These are phyloP conservation scores for Phalacrocorax pelagicus DNA, from an alignment of 2,113 vertebrate species.

Conservation along the genomic window DNA sequence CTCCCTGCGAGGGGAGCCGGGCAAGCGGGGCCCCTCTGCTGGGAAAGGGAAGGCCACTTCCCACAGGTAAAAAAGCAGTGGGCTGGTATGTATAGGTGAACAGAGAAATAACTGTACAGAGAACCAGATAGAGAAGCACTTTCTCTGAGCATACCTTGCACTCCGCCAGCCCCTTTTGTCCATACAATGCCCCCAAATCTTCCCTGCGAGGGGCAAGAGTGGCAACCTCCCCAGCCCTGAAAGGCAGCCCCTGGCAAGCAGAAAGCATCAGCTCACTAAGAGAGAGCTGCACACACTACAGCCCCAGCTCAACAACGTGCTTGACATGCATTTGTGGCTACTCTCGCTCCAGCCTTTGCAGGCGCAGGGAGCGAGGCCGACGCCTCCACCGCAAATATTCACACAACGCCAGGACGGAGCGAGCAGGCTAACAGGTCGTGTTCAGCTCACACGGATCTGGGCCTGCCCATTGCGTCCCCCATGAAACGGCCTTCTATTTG, in stretches of 20 bases:
- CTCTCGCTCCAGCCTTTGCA: rapidly evolving
- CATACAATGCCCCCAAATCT: rapidly evolving
- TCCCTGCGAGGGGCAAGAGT: rapidly evolving
- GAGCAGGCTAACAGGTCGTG: not conserved
- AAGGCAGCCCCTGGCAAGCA: not conserved
- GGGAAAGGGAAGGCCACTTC: not conserved
- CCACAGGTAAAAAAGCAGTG: no score
- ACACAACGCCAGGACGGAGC: not conserved
- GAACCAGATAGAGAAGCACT: not conserved
- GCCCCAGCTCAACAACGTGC: rapidly evolving
- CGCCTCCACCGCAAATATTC: rapidly evolving
- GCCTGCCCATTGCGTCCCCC: not conserved
- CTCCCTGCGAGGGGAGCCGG: not conserved
- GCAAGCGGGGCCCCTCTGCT: not conserved
- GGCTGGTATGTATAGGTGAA: not conserved
- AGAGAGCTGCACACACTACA: not conserved
- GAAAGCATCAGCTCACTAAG: not conserved
- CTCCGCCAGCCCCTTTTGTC: not conserved
- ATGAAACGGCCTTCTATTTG: not conserved
- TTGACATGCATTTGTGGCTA: rapidly evolving
- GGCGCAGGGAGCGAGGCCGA: not conserved
- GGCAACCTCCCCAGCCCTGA: not conserved
- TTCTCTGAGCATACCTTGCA: not conserved
- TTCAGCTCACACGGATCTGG: not conserved
- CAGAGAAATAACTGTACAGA: not conserved